A percentile compares a stretch with the other conserved stretches of the same genome.
Evolutionary conservation across 2,797 vertebrate genomes (phyloP).

Genomic region (Notolabrus celidotus): DNA sequence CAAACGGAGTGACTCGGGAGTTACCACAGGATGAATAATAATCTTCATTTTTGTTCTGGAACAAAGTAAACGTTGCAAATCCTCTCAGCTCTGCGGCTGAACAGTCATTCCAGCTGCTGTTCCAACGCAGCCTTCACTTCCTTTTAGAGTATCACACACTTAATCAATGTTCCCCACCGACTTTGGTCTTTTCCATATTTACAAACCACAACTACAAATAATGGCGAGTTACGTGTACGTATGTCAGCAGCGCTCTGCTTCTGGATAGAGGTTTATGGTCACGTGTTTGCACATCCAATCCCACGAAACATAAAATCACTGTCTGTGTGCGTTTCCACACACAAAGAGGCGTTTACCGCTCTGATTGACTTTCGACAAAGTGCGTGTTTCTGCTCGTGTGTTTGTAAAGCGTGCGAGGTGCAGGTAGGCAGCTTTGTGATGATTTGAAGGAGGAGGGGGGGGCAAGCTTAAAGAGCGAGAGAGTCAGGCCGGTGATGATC

Average conservation of each 20-base stretch:
- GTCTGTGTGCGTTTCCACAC: conserved; percentile 43
- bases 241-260: conserved; percentile 16
- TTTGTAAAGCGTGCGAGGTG: conserved; percentile 68
- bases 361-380: conserved; percentile 41
- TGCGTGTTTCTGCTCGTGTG: conserved; percentile 41
- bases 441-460: conserved; percentile 71
- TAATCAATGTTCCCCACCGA: conserved; percentile 23
- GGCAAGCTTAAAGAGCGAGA: conserved; percentile 56
- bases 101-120: conserved; percentile 54
- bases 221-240: conserved; percentile 9
- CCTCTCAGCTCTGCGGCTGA: conserved; percentile 18
- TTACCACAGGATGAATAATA: conserved; percentile 3
- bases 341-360: conserved; percentile 32
- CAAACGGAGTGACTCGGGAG: conserved; percentile 10
- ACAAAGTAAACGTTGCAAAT: conserved; percentile 16
- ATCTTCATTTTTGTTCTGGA: conserved; percentile 17
- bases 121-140: conserved; percentile 20
- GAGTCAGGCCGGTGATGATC: conserved; percentile 17
- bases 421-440: conserved; percentile 85
- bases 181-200: conserved; percentile 67
- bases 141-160: conserved; percentile 15
- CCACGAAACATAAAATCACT: conserved; percentile 29
- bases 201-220: conserved; percentile 55
- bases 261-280: conserved; percentile 7
- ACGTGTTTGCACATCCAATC: conserved; percentile 21